Evolutionary conservation across 2,113 vertebrate species (phyloP).

Genomic region (Heloderma charlesbogerti): DNA sequence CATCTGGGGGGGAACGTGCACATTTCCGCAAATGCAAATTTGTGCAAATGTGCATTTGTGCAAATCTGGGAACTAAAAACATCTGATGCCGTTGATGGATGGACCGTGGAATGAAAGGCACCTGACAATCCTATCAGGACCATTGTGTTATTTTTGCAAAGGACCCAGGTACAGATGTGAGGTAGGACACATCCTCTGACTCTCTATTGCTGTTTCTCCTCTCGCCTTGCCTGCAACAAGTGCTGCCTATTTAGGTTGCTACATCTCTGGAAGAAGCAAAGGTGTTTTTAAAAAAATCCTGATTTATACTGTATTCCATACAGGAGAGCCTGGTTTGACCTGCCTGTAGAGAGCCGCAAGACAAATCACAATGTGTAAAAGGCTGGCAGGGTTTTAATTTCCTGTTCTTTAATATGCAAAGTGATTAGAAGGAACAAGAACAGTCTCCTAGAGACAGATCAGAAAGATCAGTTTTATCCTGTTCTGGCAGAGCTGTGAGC

Average conservation of each 20-base stretch:
- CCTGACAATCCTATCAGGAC: too few relatives aligned
- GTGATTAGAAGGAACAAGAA: constrained; percentile 2
- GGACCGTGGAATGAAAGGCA: too few relatives aligned
- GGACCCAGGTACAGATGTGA: neutral
- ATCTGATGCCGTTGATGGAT: too few relatives aligned
- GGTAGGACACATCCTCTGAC: neutral
- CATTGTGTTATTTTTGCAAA: neutral
- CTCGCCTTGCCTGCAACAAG: neutral
- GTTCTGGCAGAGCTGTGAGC: neutral
- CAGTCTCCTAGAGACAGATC: neutral
- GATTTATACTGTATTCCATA: neutral
- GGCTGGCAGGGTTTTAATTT: constrained; percentile 24
- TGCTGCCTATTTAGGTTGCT: neutral
- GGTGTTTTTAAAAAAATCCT: neutral
- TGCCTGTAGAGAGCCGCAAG: neutral
- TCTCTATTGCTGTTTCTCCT: too few relatives aligned
- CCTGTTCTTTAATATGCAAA: constrained; percentile 24
- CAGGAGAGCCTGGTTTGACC: neutral
- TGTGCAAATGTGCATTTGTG: too few relatives aligned
- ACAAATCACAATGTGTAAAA: constrained; percentile 7
- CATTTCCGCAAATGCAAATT: too few relatives aligned
- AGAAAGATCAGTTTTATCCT: neutral
- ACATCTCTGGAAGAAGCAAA: neutral
- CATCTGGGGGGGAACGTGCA: too few relatives aligned
- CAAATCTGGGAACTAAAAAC: too few relatives aligned